phyloP scores from a whole-genome alignment of 1,140 invertebrate species.

The Lucilia sericata region DNA sequence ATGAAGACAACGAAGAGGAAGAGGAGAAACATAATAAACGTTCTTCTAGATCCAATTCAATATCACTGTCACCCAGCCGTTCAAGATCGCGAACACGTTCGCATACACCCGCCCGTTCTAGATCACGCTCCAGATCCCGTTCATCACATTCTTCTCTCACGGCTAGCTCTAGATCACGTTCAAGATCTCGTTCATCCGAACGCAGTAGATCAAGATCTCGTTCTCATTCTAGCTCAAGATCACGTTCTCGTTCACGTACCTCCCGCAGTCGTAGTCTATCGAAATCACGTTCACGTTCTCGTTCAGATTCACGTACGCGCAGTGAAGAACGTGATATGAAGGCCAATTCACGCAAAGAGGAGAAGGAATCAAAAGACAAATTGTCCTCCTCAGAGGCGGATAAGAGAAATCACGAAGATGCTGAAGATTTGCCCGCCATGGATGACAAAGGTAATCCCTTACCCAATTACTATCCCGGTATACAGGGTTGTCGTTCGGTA shows the following conservation, averaged over 20 bases:
- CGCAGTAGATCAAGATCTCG: conserved; percentile 37
- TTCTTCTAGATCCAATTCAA: neutral
- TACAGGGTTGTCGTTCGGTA: conserved; percentile 93
- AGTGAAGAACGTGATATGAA: conserved; percentile 64
- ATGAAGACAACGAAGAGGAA: conserved; percentile 39
- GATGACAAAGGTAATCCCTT: conserved; percentile 70
- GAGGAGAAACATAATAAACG: conserved; percentile 17
- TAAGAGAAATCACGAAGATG: conserved; percentile 24
- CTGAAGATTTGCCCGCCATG: conserved; percentile 55
- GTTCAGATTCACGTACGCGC: conserved; percentile 56
- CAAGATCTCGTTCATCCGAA: neutral
- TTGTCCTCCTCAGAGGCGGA: conserved; percentile 49
- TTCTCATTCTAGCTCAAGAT: conserved; percentile 38
- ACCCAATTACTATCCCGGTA: conserved; percentile 91
- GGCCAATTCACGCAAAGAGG: conserved; percentile 49
- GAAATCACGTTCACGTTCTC: conserved; percentile 46
- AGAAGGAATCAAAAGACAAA: conserved; percentile 34
- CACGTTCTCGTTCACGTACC: conserved; percentile 48
- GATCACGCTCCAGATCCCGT: conserved; percentile 40
- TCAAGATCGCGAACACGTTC: conserved; percentile 45
- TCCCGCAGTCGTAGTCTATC: conserved; percentile 41
- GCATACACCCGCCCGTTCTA: conserved; percentile 13
- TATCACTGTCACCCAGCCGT: conserved; percentile 33
- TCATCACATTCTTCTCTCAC: conserved; percentile 34
- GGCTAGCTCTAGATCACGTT: conserved; percentile 50